These are phyloP conservation scores for Lithophane socia DNA, from an alignment of 2,888 invertebrate species.

Conservation along the genomic window DNA sequence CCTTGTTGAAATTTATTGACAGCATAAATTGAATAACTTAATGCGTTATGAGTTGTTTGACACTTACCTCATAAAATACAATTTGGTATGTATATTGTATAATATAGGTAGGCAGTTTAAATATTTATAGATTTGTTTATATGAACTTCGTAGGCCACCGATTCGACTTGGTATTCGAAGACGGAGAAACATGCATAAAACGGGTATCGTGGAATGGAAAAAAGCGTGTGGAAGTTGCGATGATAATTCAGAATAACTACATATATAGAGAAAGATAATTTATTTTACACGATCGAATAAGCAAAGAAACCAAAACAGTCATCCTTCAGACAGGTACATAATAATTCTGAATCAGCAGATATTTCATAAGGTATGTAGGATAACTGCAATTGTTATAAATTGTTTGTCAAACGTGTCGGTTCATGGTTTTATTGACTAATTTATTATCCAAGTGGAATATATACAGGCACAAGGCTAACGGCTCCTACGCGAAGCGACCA, in stretches of 20 bases:
- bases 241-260: neutral
- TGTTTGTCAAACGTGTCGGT: constrained; percentile 79
- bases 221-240: neutral
- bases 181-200: constrained; percentile 11
- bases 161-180: constrained; percentile 31
- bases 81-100: constrained; percentile 55
- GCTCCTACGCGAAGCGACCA: constrained; percentile 86
- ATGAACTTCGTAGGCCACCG: constrained; percentile 25
- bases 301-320: constrained; percentile 4
- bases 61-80: constrained; percentile 64
- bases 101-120: constrained; percentile 26
- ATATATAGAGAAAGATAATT: neutral
- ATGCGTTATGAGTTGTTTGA: constrained; percentile 61
- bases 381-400: constrained; percentile 72
- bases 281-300: neutral
- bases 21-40: constrained; percentile 68
- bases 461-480: constrained; percentile 83
- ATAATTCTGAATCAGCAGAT: constrained; percentile 55
- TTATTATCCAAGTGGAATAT: constrained; percentile 76
- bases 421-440: constrained; percentile 76
- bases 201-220: constrained; percentile 1
- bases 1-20: constrained; percentile 66
- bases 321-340: constrained; percentile 46
- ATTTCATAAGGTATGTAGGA: constrained; percentile 69
- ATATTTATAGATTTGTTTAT: constrained; percentile 52